A percentile compares a stretch with the other conserved stretches of the same genome.
These are phyloP conservation scores for Campylomormyrus numenius DNA, from an alignment of 2,113 vertebrate species.

Conservation along the genomic window DNA sequence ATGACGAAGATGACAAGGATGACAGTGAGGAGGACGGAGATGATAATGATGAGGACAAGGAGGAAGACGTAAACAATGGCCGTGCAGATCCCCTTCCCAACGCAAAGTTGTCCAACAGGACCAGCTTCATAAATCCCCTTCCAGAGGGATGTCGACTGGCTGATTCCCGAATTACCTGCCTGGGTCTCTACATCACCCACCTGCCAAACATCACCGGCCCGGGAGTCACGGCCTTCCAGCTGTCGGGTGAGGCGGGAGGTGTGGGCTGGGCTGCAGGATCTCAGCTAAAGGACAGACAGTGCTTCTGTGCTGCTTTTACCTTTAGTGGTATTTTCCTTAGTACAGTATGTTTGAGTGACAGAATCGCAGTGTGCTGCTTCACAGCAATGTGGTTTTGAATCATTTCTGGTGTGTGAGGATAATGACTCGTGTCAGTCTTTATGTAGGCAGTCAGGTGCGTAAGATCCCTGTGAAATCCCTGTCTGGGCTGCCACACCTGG, in stretches of 20 bases:
- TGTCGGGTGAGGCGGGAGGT: conserved; percentile 54
- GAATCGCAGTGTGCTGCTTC: neutral
- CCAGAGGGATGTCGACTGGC: conserved; percentile 52
- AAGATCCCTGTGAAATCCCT: conserved; percentile 49
- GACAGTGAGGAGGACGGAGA: neutral
- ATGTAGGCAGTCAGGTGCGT: conserved; percentile 63
- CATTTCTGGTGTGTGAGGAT: neutral
- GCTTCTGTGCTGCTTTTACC: neutral
- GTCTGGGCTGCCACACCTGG: conserved; percentile 56
- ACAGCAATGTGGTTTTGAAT: neutral
- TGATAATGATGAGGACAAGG: conserved; percentile 18
- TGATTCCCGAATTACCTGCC: conserved; percentile 54
- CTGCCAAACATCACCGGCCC: conserved; percentile 59
- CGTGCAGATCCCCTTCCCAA: conserved; percentile 36
- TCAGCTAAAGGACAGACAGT: neutral
- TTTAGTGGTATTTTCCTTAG: neutral
- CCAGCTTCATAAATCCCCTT: conserved; percentile 36
- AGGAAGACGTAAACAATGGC: conserved; percentile 30
- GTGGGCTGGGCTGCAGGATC: neutral
- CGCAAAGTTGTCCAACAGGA: conserved; percentile 39
- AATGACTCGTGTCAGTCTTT: neutral
- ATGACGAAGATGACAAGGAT: conserved; percentile 27
- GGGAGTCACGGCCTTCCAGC: conserved; percentile 57
- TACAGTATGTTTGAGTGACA: neutral
- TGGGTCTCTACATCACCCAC: conserved; percentile 52